phyloP scores from a whole-genome alignment of 2,797 vertebrate genomes.

The Coregonus sp. region DNA sequence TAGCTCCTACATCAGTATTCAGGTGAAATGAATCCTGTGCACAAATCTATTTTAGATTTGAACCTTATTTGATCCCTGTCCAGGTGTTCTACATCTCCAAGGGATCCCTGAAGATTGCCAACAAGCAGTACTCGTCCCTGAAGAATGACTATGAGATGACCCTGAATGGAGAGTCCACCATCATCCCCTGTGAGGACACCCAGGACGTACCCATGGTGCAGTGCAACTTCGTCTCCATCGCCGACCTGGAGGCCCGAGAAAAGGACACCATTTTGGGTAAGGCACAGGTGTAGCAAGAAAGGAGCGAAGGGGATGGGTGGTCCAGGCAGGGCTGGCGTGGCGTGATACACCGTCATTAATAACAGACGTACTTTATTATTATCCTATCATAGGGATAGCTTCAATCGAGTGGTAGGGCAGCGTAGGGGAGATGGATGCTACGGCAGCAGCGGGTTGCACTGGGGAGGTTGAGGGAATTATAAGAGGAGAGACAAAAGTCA shows the following conservation, averaged over 20 bases:
- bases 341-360: conserved; percentile 29
- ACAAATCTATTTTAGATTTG: conserved; percentile 37
- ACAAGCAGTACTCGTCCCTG: conserved; percentile 95
- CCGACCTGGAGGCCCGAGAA: conserved; percentile 82
- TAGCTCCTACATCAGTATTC: conserved; percentile 51
- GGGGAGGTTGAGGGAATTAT: conserved; percentile 57
- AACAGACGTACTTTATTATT: conserved; percentile 2
- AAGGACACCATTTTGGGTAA: conserved; percentile 92
- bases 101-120: conserved; percentile 92
- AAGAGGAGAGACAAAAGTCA: conserved; percentile 58
- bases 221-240: conserved; percentile 88
- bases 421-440: conserved; percentile 34
- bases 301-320: background rate
- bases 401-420: conserved; percentile 15
- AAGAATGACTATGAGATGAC: conserved; percentile 87
- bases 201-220: conserved; percentile 88
- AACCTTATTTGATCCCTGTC: conserved; percentile 29
- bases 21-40: conserved; percentile 47
- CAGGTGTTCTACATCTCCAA: conserved; percentile 97
- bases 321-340: background rate
- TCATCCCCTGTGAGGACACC: conserved; percentile 90
- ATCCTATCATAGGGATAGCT: conserved; percentile 25
- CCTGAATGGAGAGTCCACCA: conserved; percentile 81
- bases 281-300: conserved; percentile 34
- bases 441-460: conserved; percentile 28